A percentile compares a stretch with the other conserved stretches of the same genome.
Conservation (phyloP, 2,113 vertebrate species). For the Pangasianodon hypophthalmus region DNA sequence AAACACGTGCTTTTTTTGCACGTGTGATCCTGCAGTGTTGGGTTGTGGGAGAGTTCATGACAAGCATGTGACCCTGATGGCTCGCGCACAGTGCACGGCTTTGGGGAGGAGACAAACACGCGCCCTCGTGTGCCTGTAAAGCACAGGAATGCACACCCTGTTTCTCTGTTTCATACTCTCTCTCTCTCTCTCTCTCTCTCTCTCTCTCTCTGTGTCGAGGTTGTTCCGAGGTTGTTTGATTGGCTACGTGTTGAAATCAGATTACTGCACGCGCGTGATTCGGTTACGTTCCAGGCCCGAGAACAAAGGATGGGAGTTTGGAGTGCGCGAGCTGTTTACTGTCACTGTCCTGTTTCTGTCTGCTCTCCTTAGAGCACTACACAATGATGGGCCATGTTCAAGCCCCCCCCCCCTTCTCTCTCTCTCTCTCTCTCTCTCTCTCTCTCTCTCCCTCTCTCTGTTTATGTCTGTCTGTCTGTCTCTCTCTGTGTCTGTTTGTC, state of each 20-base stretch:
- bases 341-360: slow-evolving; percentile 70
- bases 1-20: not conserved
- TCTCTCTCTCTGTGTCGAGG: not conserved
- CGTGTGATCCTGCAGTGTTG: slow-evolving; percentile 34
- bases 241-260: slow-evolving; percentile 54
- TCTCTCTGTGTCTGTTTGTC: not conserved
- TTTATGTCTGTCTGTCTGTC: not conserved
- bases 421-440: slow-evolving; percentile 4
- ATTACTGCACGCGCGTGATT: slow-evolving; percentile 64
- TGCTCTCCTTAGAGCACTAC: slow-evolving; percentile 55
- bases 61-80: slow-evolving; percentile 49
- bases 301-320: slow-evolving; percentile 70
- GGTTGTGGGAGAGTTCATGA: slow-evolving; percentile 43
- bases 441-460: not conserved
- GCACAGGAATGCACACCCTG: slow-evolving; percentile 37
- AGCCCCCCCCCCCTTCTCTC: not conserved
- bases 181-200: not conserved
- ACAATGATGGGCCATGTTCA: not conserved
- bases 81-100: slow-evolving; percentile 24
- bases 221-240: slow-evolving; percentile 54
- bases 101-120: slow-evolving; percentile 42
- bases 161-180: not conserved
- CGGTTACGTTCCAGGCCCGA: slow-evolving; percentile 57
- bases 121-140: slow-evolving; percentile 36
- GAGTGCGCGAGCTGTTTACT: slow-evolving; percentile 52